phyloP scores from a whole-genome alignment of 2,888 invertebrate genomes.

The Onthophagus sagittarius region DNA sequence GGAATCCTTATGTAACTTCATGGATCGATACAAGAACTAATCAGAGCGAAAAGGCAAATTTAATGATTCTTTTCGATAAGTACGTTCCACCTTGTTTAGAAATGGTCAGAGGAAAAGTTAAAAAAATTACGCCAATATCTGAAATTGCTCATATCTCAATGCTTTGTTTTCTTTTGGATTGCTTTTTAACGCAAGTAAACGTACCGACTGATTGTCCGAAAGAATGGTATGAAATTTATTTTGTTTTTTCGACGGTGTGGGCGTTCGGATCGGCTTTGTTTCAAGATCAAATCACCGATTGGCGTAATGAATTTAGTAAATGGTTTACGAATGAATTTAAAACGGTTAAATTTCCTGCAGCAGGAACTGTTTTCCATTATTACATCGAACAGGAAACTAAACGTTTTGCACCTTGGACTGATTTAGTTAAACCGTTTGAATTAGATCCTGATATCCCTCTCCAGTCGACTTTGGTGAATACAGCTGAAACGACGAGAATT shows the following conservation, averaged over 20 bases:
- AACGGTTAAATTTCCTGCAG: constrained; percentile 78
- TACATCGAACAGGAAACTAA: constrained; percentile 85
- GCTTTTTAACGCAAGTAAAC: constrained; percentile 74
- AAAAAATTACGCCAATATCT: constrained; percentile 85
- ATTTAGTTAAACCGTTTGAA: constrained; percentile 73
- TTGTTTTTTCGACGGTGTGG: constrained; percentile 87
- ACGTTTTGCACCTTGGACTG: constrained; percentile 82
- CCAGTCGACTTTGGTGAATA: constrained; percentile 73
- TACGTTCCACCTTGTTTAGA: constrained; percentile 85
- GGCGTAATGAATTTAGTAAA: constrained; percentile 91
- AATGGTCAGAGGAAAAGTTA: constrained; percentile 67
- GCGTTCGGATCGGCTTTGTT: constrained; percentile 90
- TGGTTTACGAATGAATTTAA: constrained; percentile 95
- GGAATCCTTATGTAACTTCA: constrained; percentile 89
- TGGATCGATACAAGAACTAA: constrained; percentile 79
- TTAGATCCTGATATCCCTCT: constrained; percentile 84
- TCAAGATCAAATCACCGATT: constrained; percentile 87
- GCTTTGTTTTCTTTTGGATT: constrained; percentile 82
- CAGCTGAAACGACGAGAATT: constrained; percentile 83
- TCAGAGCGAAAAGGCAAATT: constrained; percentile 70
- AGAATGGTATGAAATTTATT: constrained; percentile 92
- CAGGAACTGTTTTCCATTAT: constrained; percentile 83
- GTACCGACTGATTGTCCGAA: constrained; percentile 86
- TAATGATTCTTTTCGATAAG: constrained; percentile 87
- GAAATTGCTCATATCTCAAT: constrained; percentile 87